Conservation (phyloP, 1,140 invertebrate genomes). For the Harpegnathos saltator region DNA sequence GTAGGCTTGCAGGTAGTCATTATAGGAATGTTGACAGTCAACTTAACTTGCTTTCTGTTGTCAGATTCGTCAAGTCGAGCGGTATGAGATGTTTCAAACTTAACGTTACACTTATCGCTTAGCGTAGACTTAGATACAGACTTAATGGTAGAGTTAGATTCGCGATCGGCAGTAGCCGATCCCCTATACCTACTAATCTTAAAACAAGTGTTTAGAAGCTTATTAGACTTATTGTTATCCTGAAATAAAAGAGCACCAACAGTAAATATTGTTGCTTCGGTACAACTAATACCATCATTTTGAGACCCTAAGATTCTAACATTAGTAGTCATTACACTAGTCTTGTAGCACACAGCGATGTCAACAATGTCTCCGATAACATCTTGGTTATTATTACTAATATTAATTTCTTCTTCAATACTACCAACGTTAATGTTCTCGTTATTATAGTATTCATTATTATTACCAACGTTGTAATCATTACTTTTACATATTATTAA, state of each 20-base stretch:
- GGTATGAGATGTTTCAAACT: constrained; percentile 78
- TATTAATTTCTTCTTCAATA: constrained; percentile 75
- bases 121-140: constrained; percentile 84
- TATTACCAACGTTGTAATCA: constrained; percentile 73
- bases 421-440: constrained; percentile 63
- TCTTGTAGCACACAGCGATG: constrained; percentile 82
- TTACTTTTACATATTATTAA: constrained; percentile 82
- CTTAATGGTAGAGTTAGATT: constrained; percentile 82
- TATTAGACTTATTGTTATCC: constrained; percentile 86
- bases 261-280: constrained; percentile 86
- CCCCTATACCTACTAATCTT: constrained; percentile 74
- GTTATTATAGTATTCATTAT: constrained; percentile 72
- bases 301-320: constrained; percentile 83
- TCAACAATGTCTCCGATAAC: constrained; percentile 81
- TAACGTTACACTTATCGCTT: constrained; percentile 83
- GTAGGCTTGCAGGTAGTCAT: constrained; percentile 86
- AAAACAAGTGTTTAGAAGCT: constrained; percentile 85
- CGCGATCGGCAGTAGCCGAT: constrained; percentile 71
- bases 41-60: constrained; percentile 77
- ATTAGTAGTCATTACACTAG: constrained; percentile 84
- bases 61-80: constrained; percentile 78
- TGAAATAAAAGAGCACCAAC: constrained; percentile 87
- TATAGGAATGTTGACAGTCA: constrained; percentile 85
- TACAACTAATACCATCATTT: constrained; percentile 86
- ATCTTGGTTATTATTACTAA: constrained; percentile 77